phyloP scores from a whole-genome alignment of 1,140 invertebrate genomes.

The Tetramorium alpestre region DNA sequence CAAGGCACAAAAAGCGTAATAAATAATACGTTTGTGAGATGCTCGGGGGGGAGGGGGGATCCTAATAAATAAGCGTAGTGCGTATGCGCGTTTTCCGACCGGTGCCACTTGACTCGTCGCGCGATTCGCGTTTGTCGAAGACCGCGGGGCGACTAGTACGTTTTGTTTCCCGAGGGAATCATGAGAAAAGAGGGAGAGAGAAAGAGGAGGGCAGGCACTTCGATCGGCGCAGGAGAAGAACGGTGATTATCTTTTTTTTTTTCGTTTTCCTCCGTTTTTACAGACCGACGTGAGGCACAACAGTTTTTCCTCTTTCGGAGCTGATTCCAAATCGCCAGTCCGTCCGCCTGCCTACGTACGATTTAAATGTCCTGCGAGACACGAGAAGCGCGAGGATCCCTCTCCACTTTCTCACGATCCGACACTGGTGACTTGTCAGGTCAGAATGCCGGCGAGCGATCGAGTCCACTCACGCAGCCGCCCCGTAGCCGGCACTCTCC shows the following conservation, averaged over 20 bases:
- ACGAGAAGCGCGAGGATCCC: slow-evolving; percentile 33
- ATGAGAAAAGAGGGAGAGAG: slow-evolving; percentile 12
- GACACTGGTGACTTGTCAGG: slow-evolving; percentile 84
- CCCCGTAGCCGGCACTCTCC: slow-evolving; percentile 33
- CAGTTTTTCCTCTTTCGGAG: slow-evolving; percentile 7
- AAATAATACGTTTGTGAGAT: slow-evolving; percentile 34
- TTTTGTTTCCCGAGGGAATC: slow-evolving; percentile 19
- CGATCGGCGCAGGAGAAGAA: not conserved
- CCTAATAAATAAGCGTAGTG: slow-evolving; percentile 69
- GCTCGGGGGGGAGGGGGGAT: not conserved
- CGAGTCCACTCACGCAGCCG: slow-evolving; percentile 33
- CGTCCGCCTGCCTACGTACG: slow-evolving; percentile 34
- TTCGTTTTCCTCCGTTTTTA: not conserved
- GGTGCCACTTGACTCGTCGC: slow-evolving; percentile 36
- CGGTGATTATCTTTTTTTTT: not conserved
- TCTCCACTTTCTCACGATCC: slow-evolving; percentile 76
- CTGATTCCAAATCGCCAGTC: not conserved
- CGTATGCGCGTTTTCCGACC: not conserved
- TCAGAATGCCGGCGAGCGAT: slow-evolving; percentile 82
- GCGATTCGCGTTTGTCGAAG: slow-evolving; percentile 26
- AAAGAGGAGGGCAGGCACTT: not conserved
- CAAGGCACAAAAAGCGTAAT: slow-evolving; percentile 35
- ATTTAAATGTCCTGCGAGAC: slow-evolving; percentile 71
- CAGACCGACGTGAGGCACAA: not conserved
- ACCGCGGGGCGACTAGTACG: not conserved